Evolutionary conservation across 1,140 invertebrate genomes (phyloP).

Genomic region (Aphis craccivora): DNA sequence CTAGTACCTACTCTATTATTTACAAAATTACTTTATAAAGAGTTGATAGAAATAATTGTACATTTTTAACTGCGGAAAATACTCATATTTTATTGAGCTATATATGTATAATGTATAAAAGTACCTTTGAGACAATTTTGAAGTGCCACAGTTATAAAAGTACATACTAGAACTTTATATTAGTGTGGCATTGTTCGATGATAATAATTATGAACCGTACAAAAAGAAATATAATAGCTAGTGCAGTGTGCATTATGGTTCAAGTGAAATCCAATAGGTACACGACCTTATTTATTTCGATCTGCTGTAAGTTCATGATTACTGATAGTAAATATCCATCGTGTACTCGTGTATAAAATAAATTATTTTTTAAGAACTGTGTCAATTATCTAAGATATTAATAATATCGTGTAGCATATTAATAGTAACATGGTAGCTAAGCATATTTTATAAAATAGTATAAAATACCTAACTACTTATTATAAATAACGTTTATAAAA

Average conservation of each 20-base stretch:
- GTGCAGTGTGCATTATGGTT: background rate
- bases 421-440: background rate
- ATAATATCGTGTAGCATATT: background rate
- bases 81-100: background rate
- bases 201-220: background rate
- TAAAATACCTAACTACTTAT: background rate
- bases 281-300: background rate
- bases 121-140: slow-evolving; percentile 26
- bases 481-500: background rate
- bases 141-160: slow-evolving; percentile 13
- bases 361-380: slow-evolving; percentile 20
- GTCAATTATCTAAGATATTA: background rate
- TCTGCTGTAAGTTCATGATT: background rate
- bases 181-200: slow-evolving; percentile 23
- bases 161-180: slow-evolving; percentile 15
- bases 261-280: slow-evolving; percentile 5
- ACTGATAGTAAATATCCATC: background rate
- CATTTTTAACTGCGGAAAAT: background rate
- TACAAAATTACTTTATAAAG: background rate
- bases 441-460: background rate
- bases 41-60: background rate
- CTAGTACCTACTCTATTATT: background rate
- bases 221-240: slow-evolving; percentile 11
- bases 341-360: slow-evolving; percentile 4
- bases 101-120: background rate